Evolutionary conservation across 1,140 invertebrate species (phyloP).

Genomic region (Drosophila simulans): DNA sequence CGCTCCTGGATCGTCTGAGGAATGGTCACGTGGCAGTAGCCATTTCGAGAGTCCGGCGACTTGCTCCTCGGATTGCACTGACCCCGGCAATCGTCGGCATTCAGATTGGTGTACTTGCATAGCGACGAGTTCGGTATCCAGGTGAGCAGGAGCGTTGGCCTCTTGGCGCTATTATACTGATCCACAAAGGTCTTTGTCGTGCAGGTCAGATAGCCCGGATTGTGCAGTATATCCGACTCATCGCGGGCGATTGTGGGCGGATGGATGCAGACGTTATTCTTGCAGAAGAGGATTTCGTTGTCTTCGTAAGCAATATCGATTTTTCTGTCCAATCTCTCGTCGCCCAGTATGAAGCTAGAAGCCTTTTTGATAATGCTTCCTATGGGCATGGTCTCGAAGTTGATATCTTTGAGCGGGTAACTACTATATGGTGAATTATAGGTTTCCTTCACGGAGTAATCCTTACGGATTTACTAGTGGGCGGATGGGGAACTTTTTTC

Average conservation of each 20-base stretch:
- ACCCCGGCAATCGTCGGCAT: slow-evolving; percentile 20
- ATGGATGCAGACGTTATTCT: slow-evolving; percentile 98
- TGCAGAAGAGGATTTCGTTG: slow-evolving; percentile 93
- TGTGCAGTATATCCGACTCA: slow-evolving; percentile 93
- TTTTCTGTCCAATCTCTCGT: slow-evolving; percentile 87
- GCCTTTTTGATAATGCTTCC: slow-evolving; percentile 90
- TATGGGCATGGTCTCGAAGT: slow-evolving; percentile 88
- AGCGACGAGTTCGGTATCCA: slow-evolving; percentile 97
- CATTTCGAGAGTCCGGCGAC: slow-evolving; percentile 31
- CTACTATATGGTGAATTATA: background rate
- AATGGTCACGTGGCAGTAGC: slow-evolving; percentile 52
- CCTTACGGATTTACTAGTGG: slow-evolving; percentile 8
- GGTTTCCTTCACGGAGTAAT: slow-evolving; percentile 2
- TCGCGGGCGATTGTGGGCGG: slow-evolving; percentile 92
- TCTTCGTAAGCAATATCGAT: slow-evolving; percentile 89
- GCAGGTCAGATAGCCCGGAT: slow-evolving; percentile 96
- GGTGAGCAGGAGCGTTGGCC: slow-evolving; percentile 93
- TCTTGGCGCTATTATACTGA: slow-evolving; percentile 89
- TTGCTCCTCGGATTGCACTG: slow-evolving; percentile 24
- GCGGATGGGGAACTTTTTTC: slow-evolving; percentile 4
- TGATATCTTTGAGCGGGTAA: slow-evolving; percentile 13
- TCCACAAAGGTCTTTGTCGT: slow-evolving; percentile 90
- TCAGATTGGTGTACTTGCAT: slow-evolving; percentile 91
- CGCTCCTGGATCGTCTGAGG: slow-evolving; percentile 47
- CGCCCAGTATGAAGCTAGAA: slow-evolving; percentile 91